phyloP scores from a whole-genome alignment of 2,888 invertebrate species.

The Oscheius onirici region DNA sequence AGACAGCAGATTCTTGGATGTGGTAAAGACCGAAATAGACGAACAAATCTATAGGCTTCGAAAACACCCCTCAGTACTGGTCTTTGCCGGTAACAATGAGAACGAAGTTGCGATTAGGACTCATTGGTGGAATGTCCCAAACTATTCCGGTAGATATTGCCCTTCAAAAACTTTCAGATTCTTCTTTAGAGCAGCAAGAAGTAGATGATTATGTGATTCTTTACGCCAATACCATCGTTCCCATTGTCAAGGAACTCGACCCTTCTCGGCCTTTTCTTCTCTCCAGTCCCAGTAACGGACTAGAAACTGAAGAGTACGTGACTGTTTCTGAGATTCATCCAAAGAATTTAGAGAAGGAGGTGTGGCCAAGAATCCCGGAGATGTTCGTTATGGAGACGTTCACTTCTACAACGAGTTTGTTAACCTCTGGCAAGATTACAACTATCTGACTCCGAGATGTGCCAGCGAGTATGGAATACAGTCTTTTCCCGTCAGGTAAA shows the following conservation, averaged over 20 bases:
- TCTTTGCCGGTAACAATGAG: constrained; percentile 96
- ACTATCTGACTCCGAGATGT: constrained; percentile 85
- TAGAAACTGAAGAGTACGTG: constrained; percentile 58
- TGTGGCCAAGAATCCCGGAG: constrained; percentile 79
- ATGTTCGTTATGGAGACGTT: constrained; percentile 83
- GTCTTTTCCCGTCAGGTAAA: constrained; percentile 79
- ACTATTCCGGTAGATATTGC: constrained; percentile 32
- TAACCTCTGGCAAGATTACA: constrained; percentile 82
- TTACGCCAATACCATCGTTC: constrained; percentile 83
- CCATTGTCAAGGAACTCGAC: constrained; percentile 78
- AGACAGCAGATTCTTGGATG: constrained; percentile 79
- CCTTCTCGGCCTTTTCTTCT: constrained; percentile 80
- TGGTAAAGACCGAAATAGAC: constrained; percentile 81
- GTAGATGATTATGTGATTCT: constrained; percentile 75
- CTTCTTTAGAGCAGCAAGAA: constrained; percentile 42
- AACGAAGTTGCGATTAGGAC: constrained; percentile 83
- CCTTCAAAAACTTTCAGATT: background rate
- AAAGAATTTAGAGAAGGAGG: constrained; percentile 28
- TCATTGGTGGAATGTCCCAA: constrained; percentile 44
- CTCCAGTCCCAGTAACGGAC: constrained; percentile 91
- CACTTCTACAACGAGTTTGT: constrained; percentile 88
- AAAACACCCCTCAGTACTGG: constrained; percentile 85
- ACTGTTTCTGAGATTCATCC: no score
- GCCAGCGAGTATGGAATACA: constrained; percentile 96
- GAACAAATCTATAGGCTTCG: constrained; percentile 76